A percentile compares a stretch with the other conserved stretches of the same genome.
Evolutionary conservation across 2,888 invertebrate species (phyloP).

Genomic region (Volucella bombylans): DNA sequence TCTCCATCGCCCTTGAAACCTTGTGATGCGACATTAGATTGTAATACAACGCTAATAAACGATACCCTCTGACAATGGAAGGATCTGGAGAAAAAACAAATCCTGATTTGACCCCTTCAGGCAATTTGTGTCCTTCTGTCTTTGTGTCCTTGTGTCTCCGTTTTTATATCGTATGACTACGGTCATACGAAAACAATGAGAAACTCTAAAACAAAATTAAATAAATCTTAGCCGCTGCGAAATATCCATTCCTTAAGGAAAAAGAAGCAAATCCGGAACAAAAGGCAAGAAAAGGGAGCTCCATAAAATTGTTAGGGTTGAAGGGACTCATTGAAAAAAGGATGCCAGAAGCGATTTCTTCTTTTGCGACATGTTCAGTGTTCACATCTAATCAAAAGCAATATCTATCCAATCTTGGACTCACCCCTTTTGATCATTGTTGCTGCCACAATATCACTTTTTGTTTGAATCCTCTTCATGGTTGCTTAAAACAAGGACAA

Average conservation of each 20-base stretch:
- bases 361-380: conserved; percentile 49
- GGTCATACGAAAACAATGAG: conserved; percentile 69
- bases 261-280: conserved; percentile 37
- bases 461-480: conserved; percentile 26
- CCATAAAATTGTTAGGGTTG: conserved; percentile 74
- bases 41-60: conserved; percentile 75
- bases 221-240: conserved; percentile 60
- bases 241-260: conserved; percentile 23
- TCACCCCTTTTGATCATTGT: conserved; percentile 71
- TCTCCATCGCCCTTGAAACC: conserved; percentile 20
- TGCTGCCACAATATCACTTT: conserved; percentile 46
- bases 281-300: conserved; percentile 54
- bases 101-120: conserved; percentile 75
- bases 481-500: conserved; percentile 71
- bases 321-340: conserved; percentile 12
- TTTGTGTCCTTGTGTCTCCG: background rate
- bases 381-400: conserved; percentile 75
- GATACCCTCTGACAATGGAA: conserved; percentile 43
- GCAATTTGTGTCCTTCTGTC: conserved; percentile 57
- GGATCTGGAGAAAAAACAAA: conserved; percentile 47
- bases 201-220: conserved; percentile 62
- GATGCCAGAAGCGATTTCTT: conserved; percentile 13
- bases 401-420: conserved; percentile 39
- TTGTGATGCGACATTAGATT: conserved; percentile 62
- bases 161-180: conserved; percentile 27